Percentiles rank a stretch among this genome's conserved stretches.
Evolutionary conservation across 2,888 invertebrate genomes (phyloP).

Genomic region (Hydrotaea cyrtoneurina): DNA sequence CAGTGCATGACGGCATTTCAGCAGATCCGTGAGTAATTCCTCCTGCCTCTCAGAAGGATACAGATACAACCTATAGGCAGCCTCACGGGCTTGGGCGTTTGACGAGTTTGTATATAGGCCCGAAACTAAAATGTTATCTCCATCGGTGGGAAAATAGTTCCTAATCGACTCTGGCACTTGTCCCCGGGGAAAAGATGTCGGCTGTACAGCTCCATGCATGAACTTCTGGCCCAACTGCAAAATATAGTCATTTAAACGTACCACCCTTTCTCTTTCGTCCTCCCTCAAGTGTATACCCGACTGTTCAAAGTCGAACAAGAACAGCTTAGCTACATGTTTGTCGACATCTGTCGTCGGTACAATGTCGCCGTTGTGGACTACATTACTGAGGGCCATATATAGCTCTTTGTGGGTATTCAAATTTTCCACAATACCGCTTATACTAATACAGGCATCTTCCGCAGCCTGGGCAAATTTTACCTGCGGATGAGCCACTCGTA

Average conservation of each 20-base stretch:
- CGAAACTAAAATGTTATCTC: slow-evolving; percentile 88
- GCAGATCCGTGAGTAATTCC: slow-evolving; percentile 86
- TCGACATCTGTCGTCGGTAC: slow-evolving; percentile 87
- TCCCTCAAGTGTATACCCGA: slow-evolving; percentile 97
- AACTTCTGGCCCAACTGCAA: slow-evolving; percentile 92
- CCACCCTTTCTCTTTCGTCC: slow-evolving; percentile 87
- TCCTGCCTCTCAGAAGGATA: slow-evolving; percentile 90
- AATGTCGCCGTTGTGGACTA: slow-evolving; percentile 87
- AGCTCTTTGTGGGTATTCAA: slow-evolving; percentile 94
- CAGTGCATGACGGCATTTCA: slow-evolving; percentile 88
- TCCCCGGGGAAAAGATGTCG: slow-evolving; percentile 85
- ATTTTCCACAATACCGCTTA: slow-evolving; percentile 96
- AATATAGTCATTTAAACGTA: slow-evolving; percentile 92
- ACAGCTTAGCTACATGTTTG: slow-evolving; percentile 91
- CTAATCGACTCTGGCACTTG: slow-evolving; percentile 87
- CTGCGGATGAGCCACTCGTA: slow-evolving; percentile 95
- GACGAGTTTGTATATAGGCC: slow-evolving; percentile 92
- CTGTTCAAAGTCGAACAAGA: slow-evolving; percentile 98
- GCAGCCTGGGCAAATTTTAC: slow-evolving; percentile 89
- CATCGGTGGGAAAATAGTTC: slow-evolving; percentile 86
- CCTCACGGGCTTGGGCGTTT: slow-evolving; percentile 90
- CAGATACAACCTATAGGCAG: slow-evolving; percentile 92
- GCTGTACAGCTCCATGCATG: slow-evolving; percentile 87
- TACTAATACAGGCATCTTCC: slow-evolving; percentile 92
- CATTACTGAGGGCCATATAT: slow-evolving; percentile 88